A percentile compares a stretch with the other conserved stretches of the same genome.
phyloP scores from a whole-genome alignment of 2,113 vertebrate species.

The Prunella himalayana region DNA sequence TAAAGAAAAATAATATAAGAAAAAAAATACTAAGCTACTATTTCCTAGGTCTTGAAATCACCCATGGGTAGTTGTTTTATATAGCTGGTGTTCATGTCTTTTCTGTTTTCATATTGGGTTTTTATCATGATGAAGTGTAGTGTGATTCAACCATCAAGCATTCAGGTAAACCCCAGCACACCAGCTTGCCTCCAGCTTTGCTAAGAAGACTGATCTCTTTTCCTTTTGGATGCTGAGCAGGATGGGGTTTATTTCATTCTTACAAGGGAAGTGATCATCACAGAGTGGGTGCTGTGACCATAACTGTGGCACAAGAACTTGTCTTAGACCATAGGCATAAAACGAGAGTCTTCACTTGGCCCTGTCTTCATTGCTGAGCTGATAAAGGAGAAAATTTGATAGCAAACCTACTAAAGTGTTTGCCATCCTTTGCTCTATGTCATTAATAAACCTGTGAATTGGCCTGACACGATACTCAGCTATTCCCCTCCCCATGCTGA shows the following conservation, averaged over 20 bases:
- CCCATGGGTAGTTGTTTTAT: background rate
- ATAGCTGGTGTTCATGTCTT: background rate
- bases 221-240: background rate
- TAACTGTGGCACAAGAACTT: background rate
- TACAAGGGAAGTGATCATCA: background rate
- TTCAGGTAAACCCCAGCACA: background rate
- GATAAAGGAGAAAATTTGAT: background rate
- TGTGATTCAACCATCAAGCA: background rate
- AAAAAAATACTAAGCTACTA: background rate
- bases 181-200: background rate
- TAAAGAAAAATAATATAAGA: too few relatives aligned
- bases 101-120: background rate
- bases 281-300: background rate
- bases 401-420: background rate
- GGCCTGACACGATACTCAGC: background rate
- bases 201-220: background rate
- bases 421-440: background rate
- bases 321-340: background rate
- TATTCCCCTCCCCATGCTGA: background rate
- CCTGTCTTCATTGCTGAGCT: background rate
- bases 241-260: background rate
- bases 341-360: background rate
- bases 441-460: conserved; percentile 2
- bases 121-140: background rate
- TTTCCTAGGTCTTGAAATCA: background rate